Conservation (phyloP, 35 echinoderm and acorn worm genomes). For the Anneissia japonica region DNA sequence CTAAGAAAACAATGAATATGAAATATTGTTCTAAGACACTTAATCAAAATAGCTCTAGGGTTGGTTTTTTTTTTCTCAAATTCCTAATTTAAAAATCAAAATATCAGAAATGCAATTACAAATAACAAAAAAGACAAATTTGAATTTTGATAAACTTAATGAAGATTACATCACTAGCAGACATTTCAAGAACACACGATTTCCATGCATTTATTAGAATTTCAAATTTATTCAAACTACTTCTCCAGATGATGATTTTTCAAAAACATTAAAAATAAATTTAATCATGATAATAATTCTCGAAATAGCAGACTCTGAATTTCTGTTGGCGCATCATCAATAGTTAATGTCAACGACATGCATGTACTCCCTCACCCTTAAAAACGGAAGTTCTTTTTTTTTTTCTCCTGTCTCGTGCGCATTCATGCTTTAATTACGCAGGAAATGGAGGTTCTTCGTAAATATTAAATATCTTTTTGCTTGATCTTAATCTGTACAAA, state of each 20-base stretch:
- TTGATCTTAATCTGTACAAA: neutral
- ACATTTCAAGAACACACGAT: no score
- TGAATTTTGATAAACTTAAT: neutral
- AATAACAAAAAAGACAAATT: neutral
- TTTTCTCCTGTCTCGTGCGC: neutral
- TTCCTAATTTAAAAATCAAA: neutral
- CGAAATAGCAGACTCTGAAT: neutral
- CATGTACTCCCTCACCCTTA: neutral
- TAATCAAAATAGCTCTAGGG: neutral
- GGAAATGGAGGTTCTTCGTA: neutral
- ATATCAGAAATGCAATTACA: neutral
- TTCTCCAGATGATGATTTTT: neutral
- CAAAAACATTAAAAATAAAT: neutral
- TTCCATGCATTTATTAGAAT: neutral
- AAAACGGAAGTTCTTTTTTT: neutral
- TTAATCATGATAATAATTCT: neutral
- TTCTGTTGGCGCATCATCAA: neutral
- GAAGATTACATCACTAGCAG: no score
- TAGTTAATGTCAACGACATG: neutral
- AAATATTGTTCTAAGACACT: neutral
- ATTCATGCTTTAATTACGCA: neutral
- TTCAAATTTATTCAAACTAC: neutral
- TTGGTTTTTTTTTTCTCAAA: neutral
- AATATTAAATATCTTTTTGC: neutral
- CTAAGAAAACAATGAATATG: neutral